Evolutionary conservation across 2,113 vertebrate species (phyloP), one percentile per base, ranked within the genome.

Genomic region (Prochilodus magdalenae): DNA sequence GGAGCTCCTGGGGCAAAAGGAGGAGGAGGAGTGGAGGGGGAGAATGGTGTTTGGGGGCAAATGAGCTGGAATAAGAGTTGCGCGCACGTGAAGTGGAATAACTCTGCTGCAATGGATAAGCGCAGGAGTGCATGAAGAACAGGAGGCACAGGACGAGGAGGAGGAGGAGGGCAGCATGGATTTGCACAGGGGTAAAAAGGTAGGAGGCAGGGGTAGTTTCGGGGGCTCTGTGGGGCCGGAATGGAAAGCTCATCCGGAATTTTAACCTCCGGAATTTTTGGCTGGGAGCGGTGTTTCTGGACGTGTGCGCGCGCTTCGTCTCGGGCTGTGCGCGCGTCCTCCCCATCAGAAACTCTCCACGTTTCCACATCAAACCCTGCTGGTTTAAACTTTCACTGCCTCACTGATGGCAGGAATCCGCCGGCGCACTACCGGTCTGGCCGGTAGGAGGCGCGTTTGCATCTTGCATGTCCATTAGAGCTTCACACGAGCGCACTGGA

Each of bases 101-200:
- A 57, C 53, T 57, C 53, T 57, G 22, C 53, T 22, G 55, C 65
- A 65, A 77, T 85, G 88, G 89, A 89, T 53, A 83, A 88, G 82
- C 82, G 84, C 89, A 86, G 83, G 89, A 87, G 83, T 85, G 90
- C 85, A 60, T 90, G 91, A 92, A 91, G 92, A 90, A 91, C 89
- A n/a, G 75, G 65, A 73, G 77, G 77, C 18, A 57, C 0, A 57
- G 36, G 36, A n/a, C 18, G 26, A 80, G 55, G 73, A n/a, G 71
- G 16, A 88, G 86, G 86, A 91, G 85, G 92, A 91, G 62, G 86
- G 84, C 57, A 86, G 85, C 73, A 78, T 66, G 81, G 73, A 90
- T 55, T 87, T 86, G 87, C 82, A 63, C 85, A 88, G 89, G 57
- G 24, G 80, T 80, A 22, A 75, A 85, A 90, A 94, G 93, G 92